phyloP scores from a whole-genome alignment of 1,140 invertebrate species.

The Anagrus nilaparvatae region DNA sequence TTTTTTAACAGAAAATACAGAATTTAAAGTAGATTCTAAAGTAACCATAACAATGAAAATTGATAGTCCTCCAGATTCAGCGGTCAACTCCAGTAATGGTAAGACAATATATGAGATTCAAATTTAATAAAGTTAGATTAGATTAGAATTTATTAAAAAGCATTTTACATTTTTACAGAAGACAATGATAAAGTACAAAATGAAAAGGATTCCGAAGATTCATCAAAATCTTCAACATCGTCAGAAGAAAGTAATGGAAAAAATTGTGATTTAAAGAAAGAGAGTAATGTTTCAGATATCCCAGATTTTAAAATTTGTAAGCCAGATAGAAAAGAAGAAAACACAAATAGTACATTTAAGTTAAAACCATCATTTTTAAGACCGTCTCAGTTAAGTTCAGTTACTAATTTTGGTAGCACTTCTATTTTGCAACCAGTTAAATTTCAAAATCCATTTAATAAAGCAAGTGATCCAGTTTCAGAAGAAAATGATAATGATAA shows the following conservation, averaged over 20 bases:
- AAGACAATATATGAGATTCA: constrained; percentile 12
- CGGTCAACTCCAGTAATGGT: constrained; percentile 30
- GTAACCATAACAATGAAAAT: constrained; percentile 32
- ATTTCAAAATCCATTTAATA: constrained; percentile 32
- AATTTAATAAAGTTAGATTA: neutral
- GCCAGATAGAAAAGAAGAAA: constrained; percentile 5
- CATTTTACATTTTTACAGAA: constrained; percentile 14
- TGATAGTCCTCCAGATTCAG: constrained; percentile 30
- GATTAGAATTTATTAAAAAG: neutral
- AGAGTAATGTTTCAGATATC: too few species aligned
- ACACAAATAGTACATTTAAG: constrained; percentile 14
- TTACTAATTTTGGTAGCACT: constrained; percentile 21
- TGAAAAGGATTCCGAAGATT: constrained; percentile 24
- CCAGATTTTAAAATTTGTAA: constrained; percentile 20
- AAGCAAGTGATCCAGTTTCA: constrained; percentile 12
- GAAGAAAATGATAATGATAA: constrained; percentile 8
- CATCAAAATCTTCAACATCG: constrained; percentile 15
- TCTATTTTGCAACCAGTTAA: constrained; percentile 29
- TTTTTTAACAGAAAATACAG: too few species aligned
- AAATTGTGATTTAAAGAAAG: too few species aligned
- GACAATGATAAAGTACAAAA: constrained; percentile 17
- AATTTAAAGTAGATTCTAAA: too few species aligned
- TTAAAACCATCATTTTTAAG: constrained; percentile 27
- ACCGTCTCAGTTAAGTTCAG: constrained; percentile 28
- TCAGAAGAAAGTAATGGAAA: too few species aligned